Evolutionary conservation across 2,888 invertebrate species (phyloP), one percentile per base, ranked within the genome.

Genomic region (Serrognathus titanus): DNA sequence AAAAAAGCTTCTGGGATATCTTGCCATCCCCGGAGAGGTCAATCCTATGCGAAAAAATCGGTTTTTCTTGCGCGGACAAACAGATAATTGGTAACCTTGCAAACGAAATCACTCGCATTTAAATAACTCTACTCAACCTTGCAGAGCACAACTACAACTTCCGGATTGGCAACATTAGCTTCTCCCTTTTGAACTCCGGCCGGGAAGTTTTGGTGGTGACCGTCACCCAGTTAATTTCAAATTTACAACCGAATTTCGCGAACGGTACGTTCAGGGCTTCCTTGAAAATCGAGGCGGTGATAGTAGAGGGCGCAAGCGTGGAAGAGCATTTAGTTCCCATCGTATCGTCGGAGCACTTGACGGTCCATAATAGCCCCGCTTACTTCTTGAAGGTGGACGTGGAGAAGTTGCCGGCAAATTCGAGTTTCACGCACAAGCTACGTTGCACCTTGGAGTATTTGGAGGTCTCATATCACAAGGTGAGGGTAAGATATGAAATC

Each of bases 391-490:
- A 89, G 0, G 71, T 90, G 35, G 90, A 92, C 71, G 81, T 90
- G 63, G 90, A 91, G 72, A 85, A 85, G 70, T 85, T 88, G 69
- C 87, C 89, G 0, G 72, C 81, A 6, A 83, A 82, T 63, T 80
- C 82, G 5, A 84, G 85, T 56, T 86, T 86, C 20, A 86, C 88
- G 67, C 87, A 86, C 66, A 87, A 86, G 9, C 72, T 91, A 1
- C 83, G 82, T 53, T 80, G 88, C 51, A 79, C 83, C 54, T 77
- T 91, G 70, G 89, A 91, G 71, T 86, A 90, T 0, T 79, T 91
- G 13, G 91, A 92, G 76, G 77, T 90, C 46, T 82, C 88, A 10
- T 92, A 92, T 75, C 84, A 91, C 69, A 87, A 90, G 83, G 92
- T 90, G 74, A 72, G 69, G 64, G 11, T 1, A 11, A 12, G 24